phyloP scores from a whole-genome alignment of 2,113 vertebrate species.

The Origma solitaria region DNA sequence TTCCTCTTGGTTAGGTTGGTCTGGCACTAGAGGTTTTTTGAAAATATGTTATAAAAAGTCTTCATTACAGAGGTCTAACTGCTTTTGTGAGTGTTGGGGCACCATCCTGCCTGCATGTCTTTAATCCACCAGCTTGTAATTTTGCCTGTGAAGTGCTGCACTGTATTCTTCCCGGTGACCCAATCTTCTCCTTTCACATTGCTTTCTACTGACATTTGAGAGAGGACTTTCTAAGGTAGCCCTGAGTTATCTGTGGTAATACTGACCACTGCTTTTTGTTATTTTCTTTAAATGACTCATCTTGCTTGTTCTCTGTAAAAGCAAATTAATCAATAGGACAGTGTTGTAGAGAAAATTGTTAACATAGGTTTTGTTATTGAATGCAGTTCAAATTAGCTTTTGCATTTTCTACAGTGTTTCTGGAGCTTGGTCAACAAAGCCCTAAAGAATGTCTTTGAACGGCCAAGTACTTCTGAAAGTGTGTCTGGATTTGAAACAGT shows the following conservation, averaged over 20 bases:
- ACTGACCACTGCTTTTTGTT: not conserved
- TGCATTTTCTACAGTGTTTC: conserved; percentile 77
- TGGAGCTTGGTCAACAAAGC: conserved; percentile 85
- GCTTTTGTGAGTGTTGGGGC: not conserved
- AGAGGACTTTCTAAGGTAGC: not conserved
- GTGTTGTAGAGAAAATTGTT: not conserved
- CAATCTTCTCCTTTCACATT: not conserved
- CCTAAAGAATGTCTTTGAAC: conserved; percentile 71
- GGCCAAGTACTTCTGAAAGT: conserved; percentile 21
- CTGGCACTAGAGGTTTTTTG: not conserved
- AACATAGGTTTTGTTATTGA: not conserved
- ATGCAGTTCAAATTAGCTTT: not conserved
- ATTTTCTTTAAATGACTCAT: not conserved
- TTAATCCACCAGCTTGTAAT: not conserved
- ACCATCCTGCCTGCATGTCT: not conserved
- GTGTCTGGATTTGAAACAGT: conserved; percentile 1
- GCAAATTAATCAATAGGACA: not conserved
- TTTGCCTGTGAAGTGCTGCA: not conserved
- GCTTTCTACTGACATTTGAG: not conserved
- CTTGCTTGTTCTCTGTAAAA: not conserved
- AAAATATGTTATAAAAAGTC: not conserved
- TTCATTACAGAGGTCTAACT: not conserved
- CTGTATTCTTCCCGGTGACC: not conserved
- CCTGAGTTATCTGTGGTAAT: not conserved
- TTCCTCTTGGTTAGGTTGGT: not conserved